Evolutionary conservation across 2,888 invertebrate genomes (phyloP), one percentile per base, ranked within the genome.

Genomic region (Epirrhoe tristata): DNA sequence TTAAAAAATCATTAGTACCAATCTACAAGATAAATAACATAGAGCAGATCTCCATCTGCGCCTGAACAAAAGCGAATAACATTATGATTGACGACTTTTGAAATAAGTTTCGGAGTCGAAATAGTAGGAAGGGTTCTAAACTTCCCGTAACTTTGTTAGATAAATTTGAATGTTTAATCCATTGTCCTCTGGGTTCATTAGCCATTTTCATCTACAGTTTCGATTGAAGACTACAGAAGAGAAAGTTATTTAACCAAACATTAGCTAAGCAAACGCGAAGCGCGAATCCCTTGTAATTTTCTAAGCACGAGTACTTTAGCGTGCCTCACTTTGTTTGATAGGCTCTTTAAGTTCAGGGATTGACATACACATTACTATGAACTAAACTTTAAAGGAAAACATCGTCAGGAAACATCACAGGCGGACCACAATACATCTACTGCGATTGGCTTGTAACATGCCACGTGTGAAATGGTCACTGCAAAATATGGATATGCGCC

Each of bases 41-140:
- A 60, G 61, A 69, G 60, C 66, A 66, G 59, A 53, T 62, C 56
- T 69, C 64, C 72, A 72, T 71, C 74, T 72, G 72, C 58, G 58
- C 59, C 59, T 62, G 65, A 61, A 65, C 64, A 74, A 74, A 74
- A 63, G 71, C 59, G 68, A 74, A 74, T 74, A 71, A 67, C 53
- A 72, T 74, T 69, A 72, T 74, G 72, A 74, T 69, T 68, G 69
- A 71, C 68, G 71, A 72, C 68, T 70, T 71, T 63, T 53, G 59
- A 61, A 72, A 66, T 70, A 67, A 71, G 65, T 72, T 71, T 54
- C 63, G 12, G 16, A 63, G 63, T 67, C 60, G 57, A 57, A 67
- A 67, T 67, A 66, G 43, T 50, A 60, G 68, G 65, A 58, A 64
- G 62, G 67, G 67, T 59, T 56, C 56, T 6, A 52, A 67, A 63